These are phyloP conservation scores for Etheostoma nigrum DNA, from an alignment of 2,797 vertebrate species.

Conservation along the genomic window DNA sequence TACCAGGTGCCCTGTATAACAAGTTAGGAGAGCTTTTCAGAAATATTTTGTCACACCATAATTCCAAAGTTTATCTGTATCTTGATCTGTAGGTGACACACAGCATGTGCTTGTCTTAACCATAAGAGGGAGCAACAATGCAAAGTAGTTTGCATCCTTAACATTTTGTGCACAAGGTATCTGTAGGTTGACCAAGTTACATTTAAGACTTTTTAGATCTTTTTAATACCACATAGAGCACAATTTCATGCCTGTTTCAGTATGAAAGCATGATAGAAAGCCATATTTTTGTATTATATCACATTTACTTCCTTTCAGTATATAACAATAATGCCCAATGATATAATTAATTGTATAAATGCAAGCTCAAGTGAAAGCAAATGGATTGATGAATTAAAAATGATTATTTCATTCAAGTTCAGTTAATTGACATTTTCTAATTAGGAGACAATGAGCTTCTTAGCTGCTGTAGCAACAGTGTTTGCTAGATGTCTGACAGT, in stretches of 20 bases:
- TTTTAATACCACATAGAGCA: not conserved
- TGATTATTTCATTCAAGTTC: not conserved
- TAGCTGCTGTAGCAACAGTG: not conserved
- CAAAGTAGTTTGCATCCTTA: not conserved
- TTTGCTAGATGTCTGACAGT: not conserved
- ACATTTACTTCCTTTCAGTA: not conserved
- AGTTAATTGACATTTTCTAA: not conserved
- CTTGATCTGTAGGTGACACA: too few species aligned
- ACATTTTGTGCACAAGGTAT: not conserved
- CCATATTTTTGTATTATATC: not conserved
- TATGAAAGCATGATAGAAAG: slow-evolving; percentile 4
- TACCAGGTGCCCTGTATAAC: slow-evolving; percentile 38
- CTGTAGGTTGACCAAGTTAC: not conserved
- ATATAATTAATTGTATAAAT: not conserved
- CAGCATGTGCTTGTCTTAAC: slow-evolving; percentile 4
- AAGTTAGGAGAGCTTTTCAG: not conserved
- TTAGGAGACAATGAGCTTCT: not conserved
- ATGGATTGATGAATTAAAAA: not conserved
- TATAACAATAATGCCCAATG: not conserved
- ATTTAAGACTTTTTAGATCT: not conserved
- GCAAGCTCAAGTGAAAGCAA: not conserved
- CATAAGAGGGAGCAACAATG: slow-evolving; percentile 48
- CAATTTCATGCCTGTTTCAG: not conserved
- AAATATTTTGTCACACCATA: not conserved
- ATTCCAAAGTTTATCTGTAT: not conserved